Evolutionary conservation across 2,888 invertebrate genomes (phyloP).

Genomic region (Drosophila cognata): DNA sequence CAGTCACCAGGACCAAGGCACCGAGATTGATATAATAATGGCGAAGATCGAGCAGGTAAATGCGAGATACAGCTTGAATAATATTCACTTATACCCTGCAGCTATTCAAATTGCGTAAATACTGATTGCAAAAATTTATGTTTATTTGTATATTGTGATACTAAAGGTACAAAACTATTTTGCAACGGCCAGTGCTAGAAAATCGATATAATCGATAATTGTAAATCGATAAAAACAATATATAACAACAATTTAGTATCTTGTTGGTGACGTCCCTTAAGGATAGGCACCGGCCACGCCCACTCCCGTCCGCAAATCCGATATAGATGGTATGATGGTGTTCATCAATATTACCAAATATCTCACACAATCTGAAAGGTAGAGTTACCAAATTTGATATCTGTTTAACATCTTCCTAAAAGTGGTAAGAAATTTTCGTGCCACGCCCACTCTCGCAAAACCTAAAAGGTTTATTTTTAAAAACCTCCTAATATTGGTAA

Average conservation of each 20-base stretch:
- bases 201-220: neutral
- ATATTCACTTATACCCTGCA: neutral
- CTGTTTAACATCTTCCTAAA: too few relatives aligned
- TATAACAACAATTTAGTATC: neutral
- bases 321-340: too few relatives aligned
- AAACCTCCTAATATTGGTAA: neutral
- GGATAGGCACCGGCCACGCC: too few relatives aligned
- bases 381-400: too few relatives aligned
- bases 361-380: too few relatives aligned
- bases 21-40: conserved; percentile 97
- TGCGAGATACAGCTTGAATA: too few relatives aligned
- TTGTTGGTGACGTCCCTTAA: too few relatives aligned
- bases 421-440: too few relatives aligned
- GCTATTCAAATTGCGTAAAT: neutral
- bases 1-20: conserved; percentile 86
- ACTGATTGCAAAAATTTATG: neutral
- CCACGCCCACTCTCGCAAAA: too few relatives aligned
- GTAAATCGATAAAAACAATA: neutral
- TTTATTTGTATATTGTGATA: neutral
- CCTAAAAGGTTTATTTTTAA: neutral
- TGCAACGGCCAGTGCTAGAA: too few relatives aligned
- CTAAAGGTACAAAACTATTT: neutral
- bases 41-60: conserved; percentile 94
- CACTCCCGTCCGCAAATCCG: too few relatives aligned
- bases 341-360: too few relatives aligned